Base-by-base conservation (phyloP, 1,140 invertebrate species). In the Eubasilissa regina region DNA sequence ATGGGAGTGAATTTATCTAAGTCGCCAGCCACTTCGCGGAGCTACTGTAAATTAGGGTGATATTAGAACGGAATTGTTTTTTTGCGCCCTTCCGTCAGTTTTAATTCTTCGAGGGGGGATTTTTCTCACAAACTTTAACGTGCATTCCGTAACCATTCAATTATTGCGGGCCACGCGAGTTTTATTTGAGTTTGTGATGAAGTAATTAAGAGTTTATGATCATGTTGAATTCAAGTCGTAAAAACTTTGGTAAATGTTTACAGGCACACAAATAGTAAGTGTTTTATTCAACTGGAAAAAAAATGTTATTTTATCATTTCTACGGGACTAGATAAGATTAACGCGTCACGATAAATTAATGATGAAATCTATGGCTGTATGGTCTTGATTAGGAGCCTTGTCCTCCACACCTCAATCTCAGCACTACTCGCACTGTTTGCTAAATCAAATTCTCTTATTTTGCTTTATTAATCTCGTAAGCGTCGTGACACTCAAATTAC, bases 1-100 rank as follows among this genome's bases (percentile, higher is more conserved):
- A 74, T 48, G 53, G 64, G 43, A 68, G 47, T 75, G 56, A 79
- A 76, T 81, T 79, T 81, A 75, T 79, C 53, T 76, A 47, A 15
- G 47, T 74, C 68, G n/a, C 68, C 68, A 73, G 56, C 45, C 68
- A 78, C 68, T 73, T 62, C 35, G 12, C 35, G 56, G 44, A 43
- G 12, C 47, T 64, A 70, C 15, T 72, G 66, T 58, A 62, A 78
- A 78, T 78, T 78, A 72, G 53, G 77, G 66, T 72, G 72, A 77
- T 35, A 72, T 72, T 72, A 78, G n/a, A 13, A 66, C 66, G 17
- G 21, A 53, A 21, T 68, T 45, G 66, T 78, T 78, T 77, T 35
- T 76, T 55, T 73, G 48, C 21, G 4, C 68, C 47, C 19, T 51
- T 19, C 60, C 60, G 58, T 60, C 75, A 12, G 13, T 15, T 51